These are phyloP conservation scores for Sebastes nivosus DNA, from an alignment of 2,797 vertebrate species.

Conservation along the genomic window DNA sequence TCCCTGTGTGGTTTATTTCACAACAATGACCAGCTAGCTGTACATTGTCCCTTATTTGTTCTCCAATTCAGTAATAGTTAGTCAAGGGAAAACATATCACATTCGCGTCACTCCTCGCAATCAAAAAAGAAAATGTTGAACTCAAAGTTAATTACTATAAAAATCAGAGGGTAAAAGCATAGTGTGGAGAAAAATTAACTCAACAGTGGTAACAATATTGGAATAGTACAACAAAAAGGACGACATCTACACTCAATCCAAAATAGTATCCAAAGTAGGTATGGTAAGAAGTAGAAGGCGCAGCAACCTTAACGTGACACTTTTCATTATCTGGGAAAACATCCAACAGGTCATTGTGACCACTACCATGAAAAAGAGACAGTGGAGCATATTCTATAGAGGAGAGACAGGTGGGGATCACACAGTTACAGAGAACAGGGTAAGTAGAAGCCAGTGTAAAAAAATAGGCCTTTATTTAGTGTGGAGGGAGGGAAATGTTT, in stretches of 20 bases:
- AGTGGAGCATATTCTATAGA: not conserved
- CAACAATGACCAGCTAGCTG: no score
- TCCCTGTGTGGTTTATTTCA: no score
- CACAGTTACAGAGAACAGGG: not conserved
- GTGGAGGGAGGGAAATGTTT: not conserved
- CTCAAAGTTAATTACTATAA: no score
- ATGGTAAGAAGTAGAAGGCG: not conserved
- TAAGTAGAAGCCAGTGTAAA: not conserved
- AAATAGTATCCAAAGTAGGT: not conserved
- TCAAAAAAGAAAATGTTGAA: no score
- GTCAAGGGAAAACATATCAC: no score
- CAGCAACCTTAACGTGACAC: not conserved
- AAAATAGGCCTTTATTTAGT: not conserved
- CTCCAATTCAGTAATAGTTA: no score
- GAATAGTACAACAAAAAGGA: not conserved
- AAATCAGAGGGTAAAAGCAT: not conserved
- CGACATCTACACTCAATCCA: not conserved
- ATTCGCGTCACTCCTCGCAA: no score
- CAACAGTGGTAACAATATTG: no score
- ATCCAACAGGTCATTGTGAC: not conserved
- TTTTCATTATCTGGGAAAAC: not conserved
- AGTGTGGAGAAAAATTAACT: not conserved
- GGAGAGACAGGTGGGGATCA: not conserved
- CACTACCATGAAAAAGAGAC: not conserved
- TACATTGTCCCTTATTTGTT: no score